Conservation (phyloP, 2,888 invertebrate genomes). For the Caenorhabditis zanzibari region DNA sequence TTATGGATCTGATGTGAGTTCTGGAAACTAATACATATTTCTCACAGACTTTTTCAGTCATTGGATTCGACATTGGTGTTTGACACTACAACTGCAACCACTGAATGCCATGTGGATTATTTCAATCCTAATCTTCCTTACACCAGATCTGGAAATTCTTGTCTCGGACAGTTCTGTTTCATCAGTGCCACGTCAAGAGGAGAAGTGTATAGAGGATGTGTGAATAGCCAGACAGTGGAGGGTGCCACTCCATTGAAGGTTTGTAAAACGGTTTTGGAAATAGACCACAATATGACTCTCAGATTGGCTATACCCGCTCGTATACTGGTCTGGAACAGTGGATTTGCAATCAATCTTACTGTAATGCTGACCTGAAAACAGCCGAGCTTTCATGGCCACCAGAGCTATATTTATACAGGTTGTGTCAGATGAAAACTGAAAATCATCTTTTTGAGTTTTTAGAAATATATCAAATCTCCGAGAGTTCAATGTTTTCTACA, state of each 20-base stretch:
- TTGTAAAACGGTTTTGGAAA: not conserved
- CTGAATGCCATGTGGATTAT: slow-evolving; percentile 71
- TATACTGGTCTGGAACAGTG: slow-evolving; percentile 70
- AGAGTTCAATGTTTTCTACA: slow-evolving; percentile 74
- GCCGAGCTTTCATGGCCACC: slow-evolving; percentile 72
- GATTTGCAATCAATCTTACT: slow-evolving; percentile 64
- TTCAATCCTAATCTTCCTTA: slow-evolving; percentile 70
- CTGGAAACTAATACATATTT: not conserved
- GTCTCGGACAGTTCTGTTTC: slow-evolving; percentile 71
- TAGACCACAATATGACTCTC: not conserved
- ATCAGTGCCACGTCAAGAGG: slow-evolving; percentile 71
- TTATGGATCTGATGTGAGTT: slow-evolving; percentile 61
- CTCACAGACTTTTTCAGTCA: slow-evolving; percentile 26
- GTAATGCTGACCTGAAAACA: slow-evolving; percentile 69
- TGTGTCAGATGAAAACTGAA: slow-evolving; percentile 17
- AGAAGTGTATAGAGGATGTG: slow-evolving; percentile 72
- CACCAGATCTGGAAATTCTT: slow-evolving; percentile 57
- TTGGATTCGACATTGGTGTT: slow-evolving; percentile 37
- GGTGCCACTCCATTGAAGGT: slow-evolving; percentile 62
- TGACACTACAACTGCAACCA: slow-evolving; percentile 40
- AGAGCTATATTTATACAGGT: slow-evolving; percentile 68
- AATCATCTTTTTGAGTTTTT: slow-evolving; percentile 40
- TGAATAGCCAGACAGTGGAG: slow-evolving; percentile 44
- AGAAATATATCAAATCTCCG: slow-evolving; percentile 73
- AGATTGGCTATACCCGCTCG: slow-evolving; percentile 71